These are phyloP conservation scores for Drosophila murphyi DNA, from an alignment of 1,140 invertebrate genomes.

Conservation along the genomic window DNA sequence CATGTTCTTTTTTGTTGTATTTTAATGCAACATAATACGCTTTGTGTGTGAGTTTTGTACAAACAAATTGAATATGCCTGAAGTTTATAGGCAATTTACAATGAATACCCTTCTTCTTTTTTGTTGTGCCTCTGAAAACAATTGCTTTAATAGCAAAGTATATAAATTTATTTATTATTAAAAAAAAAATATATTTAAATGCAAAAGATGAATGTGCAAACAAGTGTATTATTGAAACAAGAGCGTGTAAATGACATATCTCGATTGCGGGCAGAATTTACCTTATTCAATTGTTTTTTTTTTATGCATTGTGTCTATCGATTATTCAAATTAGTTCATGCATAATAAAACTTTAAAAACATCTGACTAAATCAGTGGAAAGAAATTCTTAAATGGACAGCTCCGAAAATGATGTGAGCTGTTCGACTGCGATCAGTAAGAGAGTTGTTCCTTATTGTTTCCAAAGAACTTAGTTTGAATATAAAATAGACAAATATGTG, in stretches of 20 bases:
- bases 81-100: background rate
- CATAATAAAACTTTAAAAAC: too few species aligned
- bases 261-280: background rate
- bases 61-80: slow-evolving; percentile 3
- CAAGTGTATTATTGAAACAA: background rate
- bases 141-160: background rate
- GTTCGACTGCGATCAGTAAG: too few species aligned
- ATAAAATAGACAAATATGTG: background rate
- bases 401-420: too few species aligned
- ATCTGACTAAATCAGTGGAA: too few species aligned
- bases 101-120: background rate
- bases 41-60: background rate
- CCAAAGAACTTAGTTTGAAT: too few species aligned
- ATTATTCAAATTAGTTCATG: too few species aligned
- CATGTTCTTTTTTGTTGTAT: slow-evolving; percentile 3
- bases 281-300: too few species aligned
- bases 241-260: background rate
- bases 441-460: too few species aligned
- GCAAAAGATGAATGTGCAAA: background rate
- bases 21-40: background rate
- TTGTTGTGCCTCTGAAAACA: background rate
- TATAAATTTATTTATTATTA: background rate
- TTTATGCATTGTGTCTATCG: too few species aligned
- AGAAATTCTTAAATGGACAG: too few species aligned
- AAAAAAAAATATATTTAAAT: background rate